Base-by-base conservation (phyloP, 1,140 invertebrate species). In the Ectropis grisescens region DNA sequence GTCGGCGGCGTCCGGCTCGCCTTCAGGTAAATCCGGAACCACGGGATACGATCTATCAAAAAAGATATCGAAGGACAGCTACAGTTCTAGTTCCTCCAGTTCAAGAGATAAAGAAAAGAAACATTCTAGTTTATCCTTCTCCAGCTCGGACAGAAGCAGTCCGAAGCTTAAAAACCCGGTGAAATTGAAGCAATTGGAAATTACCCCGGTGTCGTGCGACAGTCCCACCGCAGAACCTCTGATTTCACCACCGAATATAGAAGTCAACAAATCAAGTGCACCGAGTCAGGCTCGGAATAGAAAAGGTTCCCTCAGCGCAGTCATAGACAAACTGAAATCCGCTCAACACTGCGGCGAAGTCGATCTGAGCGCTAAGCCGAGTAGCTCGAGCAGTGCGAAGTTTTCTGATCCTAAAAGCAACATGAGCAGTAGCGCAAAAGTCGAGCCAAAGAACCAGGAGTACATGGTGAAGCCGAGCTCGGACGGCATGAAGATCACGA, bases 401-500 rank as follows among this genome's bases (percentile, higher is more conserved):
- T 74, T 80, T 32, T 69, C 70, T 9, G 85, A 87, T 50, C 76
- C 84, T n/a, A 87, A 86, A 68, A 68, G 57, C 37, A 68, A 51
- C 37, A 40, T 58, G 36, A 60, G 78, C 13, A 72, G 72, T 13
- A 85, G 85, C 29, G 87, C 86, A 47, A 60, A 84, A 0, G 82
- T 81, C 7, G 88, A 89, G 34, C 84, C 74, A 29, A 93, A 93
- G 75, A 91, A 90, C 58, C 87, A 88, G 1, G 93, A 95, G 50
- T 96, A 95, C 50, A 93, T 93, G 87, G 90, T 94, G 0, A 94
- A 94, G 54, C 89, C 89, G 16, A 93, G 91, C 47, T 90, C 88
- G 1, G 93, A 93, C 55, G 93, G 93, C 0, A 92, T 95, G 72
- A 96, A 95, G 66, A 87, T 96, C 31, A 96, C 93, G 0, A 93